Evolutionary conservation across 2,797 vertebrate species (phyloP), one percentile per base, ranked within the genome.

Genomic region (Philypnodon macrostomus): DNA sequence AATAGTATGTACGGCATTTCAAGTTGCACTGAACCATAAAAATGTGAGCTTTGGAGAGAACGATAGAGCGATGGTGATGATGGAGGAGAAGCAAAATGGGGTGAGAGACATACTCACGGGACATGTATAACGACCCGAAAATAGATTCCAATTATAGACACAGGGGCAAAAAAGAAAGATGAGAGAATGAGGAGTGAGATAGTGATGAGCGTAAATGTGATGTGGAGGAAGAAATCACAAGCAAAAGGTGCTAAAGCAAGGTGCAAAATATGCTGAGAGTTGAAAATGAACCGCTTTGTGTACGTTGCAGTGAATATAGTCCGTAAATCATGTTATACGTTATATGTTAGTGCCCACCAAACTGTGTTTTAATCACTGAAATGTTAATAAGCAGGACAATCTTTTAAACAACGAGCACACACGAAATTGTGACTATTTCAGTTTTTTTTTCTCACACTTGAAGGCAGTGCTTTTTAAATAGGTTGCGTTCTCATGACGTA

Each of bases 101-200:
- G 82, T 87, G 88, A 53, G 82, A 90, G 85, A 90, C 86, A 85
- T 83, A 85, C 88, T 88, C 87, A 88, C 87, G 88, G 89, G 87
- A 90, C 81, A 87, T 86, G 88, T 88, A 87, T 86, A 87, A 86
- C 64, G 31, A 75, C 79, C 87, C 78, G 81, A 84, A 91, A 92
- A 92, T 91, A 92, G 89, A 91, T 91, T 88, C 89, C 89, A 91
- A 92, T 91, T 90, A 91, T 85, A 87, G 82, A 83, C 73, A n/a
- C n/a, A n/a, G n/a, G 73, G 78, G 81, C 77, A 60, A 82, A 81
- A 81, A 80, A 79, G 76, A 79, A 80, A 70, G 67, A 80, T 77
- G 85, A 77, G 74, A 67, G 68, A 67, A 75, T 27, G 65, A 75
- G 58, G 42, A 79, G 70, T 32, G 84, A 70, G 68, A 63, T 59